Conservation (phyloP, 2,888 invertebrate species). For the Hirtodrosophila confusa region DNA sequence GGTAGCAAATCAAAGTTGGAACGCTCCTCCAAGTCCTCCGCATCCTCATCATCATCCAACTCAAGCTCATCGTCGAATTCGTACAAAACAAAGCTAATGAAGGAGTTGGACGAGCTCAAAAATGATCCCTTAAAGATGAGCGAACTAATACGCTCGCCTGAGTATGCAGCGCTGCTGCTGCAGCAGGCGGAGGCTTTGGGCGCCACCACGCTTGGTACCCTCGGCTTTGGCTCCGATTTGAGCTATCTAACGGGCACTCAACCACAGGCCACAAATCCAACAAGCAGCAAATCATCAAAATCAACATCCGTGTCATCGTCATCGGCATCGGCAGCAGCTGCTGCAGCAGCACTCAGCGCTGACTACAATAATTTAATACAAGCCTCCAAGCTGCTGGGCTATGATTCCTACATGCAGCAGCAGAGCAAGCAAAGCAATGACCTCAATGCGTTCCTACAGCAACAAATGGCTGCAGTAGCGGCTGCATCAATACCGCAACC, state of each 20-base stretch:
- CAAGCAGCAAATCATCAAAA: slow-evolving; percentile 66
- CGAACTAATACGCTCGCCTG: slow-evolving; percentile 84
- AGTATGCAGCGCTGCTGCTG: slow-evolving; percentile 83
- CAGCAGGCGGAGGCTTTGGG: slow-evolving; percentile 84
- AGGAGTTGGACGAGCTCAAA: slow-evolving; percentile 83
- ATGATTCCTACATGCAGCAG: slow-evolving; percentile 83
- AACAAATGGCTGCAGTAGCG: slow-evolving; percentile 82
- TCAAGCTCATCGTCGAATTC: slow-evolving; percentile 81
- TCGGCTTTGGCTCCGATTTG: slow-evolving; percentile 83
- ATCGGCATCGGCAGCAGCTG: slow-evolving; percentile 68
- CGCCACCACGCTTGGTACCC: slow-evolving; percentile 82
- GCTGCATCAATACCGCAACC: slow-evolving; percentile 73
- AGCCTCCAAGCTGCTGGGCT: slow-evolving; percentile 83
- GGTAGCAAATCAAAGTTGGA: slow-evolving; percentile 79
- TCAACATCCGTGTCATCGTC: slow-evolving; percentile 45
- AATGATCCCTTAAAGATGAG: slow-evolving; percentile 84
- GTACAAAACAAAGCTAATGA: slow-evolving; percentile 84
- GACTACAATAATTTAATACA: slow-evolving; percentile 83
- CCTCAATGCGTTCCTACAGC: slow-evolving; percentile 82
- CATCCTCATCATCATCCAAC: slow-evolving; percentile 79
- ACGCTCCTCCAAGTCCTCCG: slow-evolving; percentile 78
- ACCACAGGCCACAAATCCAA: slow-evolving; percentile 18
- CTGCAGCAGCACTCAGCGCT: slow-evolving; percentile 77
- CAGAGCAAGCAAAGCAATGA: slow-evolving; percentile 81
- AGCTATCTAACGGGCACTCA: slow-evolving; percentile 80